Percentiles rank a stretch among this genome's conserved stretches.
Evolutionary conservation across 2,113 vertebrate genomes (phyloP).

Genomic region (Lophochroa leadbeateri): DNA sequence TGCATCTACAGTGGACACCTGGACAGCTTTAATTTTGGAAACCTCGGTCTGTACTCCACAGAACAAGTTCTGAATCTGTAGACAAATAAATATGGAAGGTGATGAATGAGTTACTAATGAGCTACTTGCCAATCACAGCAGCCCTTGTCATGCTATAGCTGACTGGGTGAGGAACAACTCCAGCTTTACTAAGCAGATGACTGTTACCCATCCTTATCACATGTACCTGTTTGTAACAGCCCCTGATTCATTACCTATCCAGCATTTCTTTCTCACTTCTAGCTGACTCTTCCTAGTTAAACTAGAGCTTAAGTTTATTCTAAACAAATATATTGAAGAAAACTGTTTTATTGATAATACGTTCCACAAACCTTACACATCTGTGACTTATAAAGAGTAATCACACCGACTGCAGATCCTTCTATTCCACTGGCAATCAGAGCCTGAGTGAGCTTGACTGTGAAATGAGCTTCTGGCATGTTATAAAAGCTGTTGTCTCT

Average conservation of each 20-base stretch:
- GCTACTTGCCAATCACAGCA: neutral
- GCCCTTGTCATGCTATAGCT: neutral
- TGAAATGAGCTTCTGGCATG: conserved; percentile 76
- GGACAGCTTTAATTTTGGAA: conserved; percentile 56
- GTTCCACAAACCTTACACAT: conserved; percentile 75
- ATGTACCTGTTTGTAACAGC: neutral
- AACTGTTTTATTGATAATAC: neutral
- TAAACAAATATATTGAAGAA: neutral
- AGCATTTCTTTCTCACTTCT: neutral
- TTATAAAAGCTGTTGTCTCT: conserved; percentile 81
- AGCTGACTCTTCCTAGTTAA: neutral
- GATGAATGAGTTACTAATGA: neutral
- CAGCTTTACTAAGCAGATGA: neutral
- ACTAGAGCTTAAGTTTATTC: neutral
- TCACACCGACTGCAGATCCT: conserved; percentile 75
- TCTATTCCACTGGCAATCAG: conserved; percentile 74
- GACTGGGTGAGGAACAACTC: neutral
- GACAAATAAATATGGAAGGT: neutral
- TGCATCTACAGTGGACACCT: conserved; percentile 82
- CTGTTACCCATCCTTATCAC: neutral
- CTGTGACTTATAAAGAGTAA: conserved; percentile 82
- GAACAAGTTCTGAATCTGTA: conserved; percentile 70
- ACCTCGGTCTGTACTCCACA: neutral
- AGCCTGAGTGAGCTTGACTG: conserved; percentile 77
- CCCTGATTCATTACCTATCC: too few species aligned